These are phyloP conservation scores for Drosophila pallidifrons DNA, from an alignment of 1,140 invertebrate species.

Conservation along the genomic window DNA sequence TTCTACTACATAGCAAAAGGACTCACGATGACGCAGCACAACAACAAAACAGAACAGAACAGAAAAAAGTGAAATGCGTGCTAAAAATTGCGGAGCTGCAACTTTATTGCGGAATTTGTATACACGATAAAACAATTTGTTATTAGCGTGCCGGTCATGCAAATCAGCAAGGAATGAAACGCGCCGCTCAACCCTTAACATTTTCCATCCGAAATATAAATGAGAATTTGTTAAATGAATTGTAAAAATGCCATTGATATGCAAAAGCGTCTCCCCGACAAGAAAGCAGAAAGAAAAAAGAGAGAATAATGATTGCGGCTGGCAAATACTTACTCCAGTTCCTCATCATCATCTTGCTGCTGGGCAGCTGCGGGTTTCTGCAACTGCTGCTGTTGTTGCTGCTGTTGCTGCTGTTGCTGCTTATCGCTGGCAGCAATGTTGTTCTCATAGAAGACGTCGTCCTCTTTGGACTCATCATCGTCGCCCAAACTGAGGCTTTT, in stretches of 20 bases:
- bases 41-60: slow-evolving; percentile 7
- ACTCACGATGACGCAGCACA: slow-evolving; percentile 47
- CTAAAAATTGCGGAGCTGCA: slow-evolving; percentile 64
- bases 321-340: slow-evolving; percentile 80
- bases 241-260: slow-evolving; percentile 69
- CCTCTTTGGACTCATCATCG: slow-evolving; percentile 87
- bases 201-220: slow-evolving; percentile 12
- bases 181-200: slow-evolving; percentile 23
- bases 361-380: slow-evolving; percentile 50
- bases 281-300: slow-evolving; percentile 12
- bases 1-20: slow-evolving; percentile 48
- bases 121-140: slow-evolving; percentile 83
- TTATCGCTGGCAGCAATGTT: slow-evolving; percentile 85
- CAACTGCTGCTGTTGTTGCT: slow-evolving; percentile 47
- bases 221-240: slow-evolving; percentile 79
- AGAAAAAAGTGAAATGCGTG: slow-evolving; percentile 52
- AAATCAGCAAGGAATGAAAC: slow-evolving; percentile 37
- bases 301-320: slow-evolving; percentile 25
- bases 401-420: slow-evolving; percentile 57
- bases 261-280: slow-evolving; percentile 22
- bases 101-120: slow-evolving; percentile 77
- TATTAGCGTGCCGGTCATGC: slow-evolving; percentile 72
- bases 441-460: slow-evolving; percentile 90
- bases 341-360: slow-evolving; percentile 88
- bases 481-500: slow-evolving; percentile 78